Conservation (phyloP, 2,797 vertebrate genomes). For the Liparis tanakae region DNA sequence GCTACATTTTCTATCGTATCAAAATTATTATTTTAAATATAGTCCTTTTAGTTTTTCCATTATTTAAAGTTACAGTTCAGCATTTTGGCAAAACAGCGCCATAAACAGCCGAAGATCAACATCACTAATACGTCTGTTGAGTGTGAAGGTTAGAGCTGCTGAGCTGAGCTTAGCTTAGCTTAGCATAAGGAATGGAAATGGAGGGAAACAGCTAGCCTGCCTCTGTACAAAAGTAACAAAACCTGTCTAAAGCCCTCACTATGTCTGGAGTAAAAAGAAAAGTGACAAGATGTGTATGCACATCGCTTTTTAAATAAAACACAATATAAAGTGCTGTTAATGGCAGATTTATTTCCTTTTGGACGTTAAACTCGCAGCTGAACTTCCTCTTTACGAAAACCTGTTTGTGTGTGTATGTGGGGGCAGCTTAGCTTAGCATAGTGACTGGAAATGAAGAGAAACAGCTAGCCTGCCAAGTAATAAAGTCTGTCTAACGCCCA, state of each 20-base stretch:
- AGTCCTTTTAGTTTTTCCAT: not conserved
- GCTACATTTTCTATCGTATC: not conserved
- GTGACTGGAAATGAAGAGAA: conserved; percentile 6
- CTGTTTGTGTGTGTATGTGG: conserved; percentile 34
- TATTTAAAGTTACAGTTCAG: not conserved
- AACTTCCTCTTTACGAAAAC: conserved; percentile 23
- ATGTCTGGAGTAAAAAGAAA: not conserved
- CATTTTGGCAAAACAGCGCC: not conserved
- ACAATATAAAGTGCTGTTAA: not conserved
- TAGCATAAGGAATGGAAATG: not conserved
- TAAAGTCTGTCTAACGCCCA: too few relatives aligned
- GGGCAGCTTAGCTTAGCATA: conserved; percentile 2
- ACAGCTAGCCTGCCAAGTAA: not conserved
- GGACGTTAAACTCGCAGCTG: conserved; percentile 13
- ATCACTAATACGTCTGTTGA: not conserved
- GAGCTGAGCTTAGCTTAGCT: conserved; percentile 3
- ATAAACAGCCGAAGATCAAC: not conserved
- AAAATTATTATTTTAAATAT: not conserved
- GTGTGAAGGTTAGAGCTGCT: not conserved
- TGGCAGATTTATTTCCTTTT: not conserved
- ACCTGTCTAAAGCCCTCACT: not conserved
- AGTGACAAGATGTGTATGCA: not conserved
- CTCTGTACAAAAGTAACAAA: not conserved
- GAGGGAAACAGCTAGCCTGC: not conserved
- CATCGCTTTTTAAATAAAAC: not conserved